Evolutionary conservation across 2,888 invertebrate species (phyloP), one percentile per base, ranked within the genome.

Genomic region (Pterostichus niger): DNA sequence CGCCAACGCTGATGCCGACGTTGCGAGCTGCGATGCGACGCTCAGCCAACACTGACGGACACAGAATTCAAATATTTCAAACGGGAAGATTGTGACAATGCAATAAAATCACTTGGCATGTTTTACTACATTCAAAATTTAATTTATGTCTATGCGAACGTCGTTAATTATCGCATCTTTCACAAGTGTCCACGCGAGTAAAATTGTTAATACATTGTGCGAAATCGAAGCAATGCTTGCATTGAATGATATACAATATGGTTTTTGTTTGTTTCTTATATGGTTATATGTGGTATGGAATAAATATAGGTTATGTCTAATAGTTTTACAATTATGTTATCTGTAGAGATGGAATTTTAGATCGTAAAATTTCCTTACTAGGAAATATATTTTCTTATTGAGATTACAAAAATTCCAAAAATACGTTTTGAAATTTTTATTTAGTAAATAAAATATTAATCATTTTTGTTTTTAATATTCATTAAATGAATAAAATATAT

Each of bases 161-260:
- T 40, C 46, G 46, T 73, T 73, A 73, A 73, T 73, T 73, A 73
- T 73, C 73, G 49, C 73, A 49, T 73, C 73, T 73, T 73, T 73
- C 73, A 73, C 49, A 73, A 49, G 13, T 24, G 73, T 73, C 49
- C 15, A 49, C 73, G 24, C 73, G 73, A 24, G 24, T 46, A 73
- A 73, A 73, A 73, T 46, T 73, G 44, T 73, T 73, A 13, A 49
- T 73, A 73, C 49, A 49, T 73, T 40, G 15, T 40, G 44, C 11
- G 17, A 40, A 31, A 44, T 71, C 71, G n/a, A 71, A 35, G 35
- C 15, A 71, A 11, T 24, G 5, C 64, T 4, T 13, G 49, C n/a
- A 11, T 11, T n/a, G 5, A 11, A 13, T 49, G 49, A 49, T 49
- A 49, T n/a, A n/a, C n/a, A 5, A n/a, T 13, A 13, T 49, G 49